Conservation (phyloP, 2,797 vertebrate species). For the Sorex maritimensis region DNA sequence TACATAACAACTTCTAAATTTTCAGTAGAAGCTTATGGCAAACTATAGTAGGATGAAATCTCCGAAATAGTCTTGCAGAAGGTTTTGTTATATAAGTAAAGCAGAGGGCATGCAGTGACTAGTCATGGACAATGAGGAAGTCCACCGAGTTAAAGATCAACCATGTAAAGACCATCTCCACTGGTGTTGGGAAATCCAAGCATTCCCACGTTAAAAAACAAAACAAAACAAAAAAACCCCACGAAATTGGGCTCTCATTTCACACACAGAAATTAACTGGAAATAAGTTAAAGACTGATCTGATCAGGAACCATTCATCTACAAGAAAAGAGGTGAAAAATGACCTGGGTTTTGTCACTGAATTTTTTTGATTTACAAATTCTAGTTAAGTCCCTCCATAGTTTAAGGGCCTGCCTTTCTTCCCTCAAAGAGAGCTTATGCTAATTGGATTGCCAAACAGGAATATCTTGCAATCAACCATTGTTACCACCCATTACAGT, state of each 20-base stretch:
- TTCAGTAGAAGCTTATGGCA: conserved; percentile 31
- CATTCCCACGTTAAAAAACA: background rate
- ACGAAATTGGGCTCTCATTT: background rate
- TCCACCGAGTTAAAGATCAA: too few relatives aligned
- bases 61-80: background rate
- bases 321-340: background rate
- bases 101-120: background rate
- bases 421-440: too few relatives aligned
- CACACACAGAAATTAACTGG: background rate
- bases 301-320: background rate
- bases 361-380: background rate
- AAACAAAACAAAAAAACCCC: background rate
- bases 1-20: background rate
- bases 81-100: background rate
- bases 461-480: too few relatives aligned
- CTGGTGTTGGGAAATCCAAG: too few relatives aligned
- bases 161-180: background rate
- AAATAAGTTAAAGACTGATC: background rate
- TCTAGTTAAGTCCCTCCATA: background rate
- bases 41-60: background rate
- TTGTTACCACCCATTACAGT: too few relatives aligned
- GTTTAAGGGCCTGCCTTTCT: too few relatives aligned
- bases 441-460: too few relatives aligned
- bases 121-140: background rate
- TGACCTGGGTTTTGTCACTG: background rate